These are phyloP conservation scores for Idaea straminata DNA, from an alignment of 2,888 invertebrate genomes.

Conservation along the genomic window DNA sequence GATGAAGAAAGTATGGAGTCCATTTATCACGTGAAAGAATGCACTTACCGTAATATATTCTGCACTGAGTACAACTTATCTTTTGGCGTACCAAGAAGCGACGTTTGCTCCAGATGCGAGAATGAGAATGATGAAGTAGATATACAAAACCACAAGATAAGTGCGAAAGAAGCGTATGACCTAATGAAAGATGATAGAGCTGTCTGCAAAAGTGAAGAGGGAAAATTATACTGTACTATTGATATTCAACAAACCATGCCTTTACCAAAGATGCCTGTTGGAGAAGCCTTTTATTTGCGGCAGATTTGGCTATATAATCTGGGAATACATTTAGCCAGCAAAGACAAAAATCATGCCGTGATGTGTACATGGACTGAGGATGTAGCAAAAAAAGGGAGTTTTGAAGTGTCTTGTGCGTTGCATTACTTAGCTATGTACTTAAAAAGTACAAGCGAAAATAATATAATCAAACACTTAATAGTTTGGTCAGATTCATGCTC, in stretches of 20 bases:
- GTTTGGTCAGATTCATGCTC: constrained; percentile 27
- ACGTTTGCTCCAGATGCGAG: constrained; percentile 8
- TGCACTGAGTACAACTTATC: constrained; percentile 33
- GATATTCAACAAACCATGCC: constrained; percentile 21
- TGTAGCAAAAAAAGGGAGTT: too few species aligned
- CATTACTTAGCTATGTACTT: constrained; percentile 2
- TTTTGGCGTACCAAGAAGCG: constrained; percentile 22
- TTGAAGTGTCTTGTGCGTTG: too few species aligned
- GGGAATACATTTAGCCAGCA: constrained; percentile 7
- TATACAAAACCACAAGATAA: constrained; percentile 7
- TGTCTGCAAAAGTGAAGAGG: constrained; percentile 5
- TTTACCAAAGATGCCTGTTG: constrained; percentile 14
- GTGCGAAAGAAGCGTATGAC: constrained; percentile 8
- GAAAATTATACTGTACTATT: constrained; percentile 13
- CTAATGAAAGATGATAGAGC: constrained; percentile 4
- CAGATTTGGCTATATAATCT: constrained; percentile 20
- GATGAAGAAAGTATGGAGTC: constrained; percentile 21
- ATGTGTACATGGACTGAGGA: constrained; percentile 8
- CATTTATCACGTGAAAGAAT: constrained; percentile 27
- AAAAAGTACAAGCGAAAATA: constrained; percentile 9
- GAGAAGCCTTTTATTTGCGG: constrained; percentile 20
- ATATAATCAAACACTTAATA: constrained; percentile 13
- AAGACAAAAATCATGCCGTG: constrained; percentile 6
- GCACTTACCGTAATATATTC: constrained; percentile 28
- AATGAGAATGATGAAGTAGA: constrained; percentile 8